These are phyloP conservation scores for Periphyllus acericola DNA, from an alignment of 2,888 invertebrate species.

Conservation along the genomic window DNA sequence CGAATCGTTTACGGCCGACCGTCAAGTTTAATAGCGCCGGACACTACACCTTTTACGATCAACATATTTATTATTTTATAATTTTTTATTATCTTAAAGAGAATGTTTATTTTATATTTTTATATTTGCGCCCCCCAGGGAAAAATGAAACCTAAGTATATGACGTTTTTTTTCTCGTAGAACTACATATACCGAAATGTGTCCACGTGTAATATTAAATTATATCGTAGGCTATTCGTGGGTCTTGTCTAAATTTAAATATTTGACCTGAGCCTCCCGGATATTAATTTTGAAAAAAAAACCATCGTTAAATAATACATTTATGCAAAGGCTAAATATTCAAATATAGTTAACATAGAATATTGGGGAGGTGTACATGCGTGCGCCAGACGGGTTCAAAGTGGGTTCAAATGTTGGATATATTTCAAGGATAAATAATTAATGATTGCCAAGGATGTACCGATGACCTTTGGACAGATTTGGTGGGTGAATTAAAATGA, in stretches of 20 bases:
- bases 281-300: conserved; percentile 1
- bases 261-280: neutral
- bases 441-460: conserved; percentile 37
- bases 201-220: neutral
- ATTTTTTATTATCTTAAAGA: conserved; percentile 34
- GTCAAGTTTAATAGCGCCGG: conserved; percentile 12
- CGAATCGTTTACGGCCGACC: conserved; percentile 26
- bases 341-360: neutral
- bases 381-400: conserved; percentile 47
- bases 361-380: conserved; percentile 37
- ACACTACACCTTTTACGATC: conserved; percentile 26
- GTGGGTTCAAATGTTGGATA: conserved; percentile 50
- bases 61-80: conserved; percentile 23
- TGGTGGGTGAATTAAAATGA: conserved; percentile 44
- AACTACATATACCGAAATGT: neutral
- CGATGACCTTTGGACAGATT: conserved; percentile 53
- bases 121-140: neutral
- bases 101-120: conserved; percentile 13
- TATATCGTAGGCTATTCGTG: neutral
- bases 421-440: conserved; percentile 32
- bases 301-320: conserved; percentile 5
- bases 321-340: conserved; percentile 28
- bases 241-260: neutral
- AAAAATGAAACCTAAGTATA: conserved; percentile 14
- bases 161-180: neutral